Evolutionary conservation across 2,888 invertebrate species (phyloP).

Genomic region (Brachyopa scutellaris): DNA sequence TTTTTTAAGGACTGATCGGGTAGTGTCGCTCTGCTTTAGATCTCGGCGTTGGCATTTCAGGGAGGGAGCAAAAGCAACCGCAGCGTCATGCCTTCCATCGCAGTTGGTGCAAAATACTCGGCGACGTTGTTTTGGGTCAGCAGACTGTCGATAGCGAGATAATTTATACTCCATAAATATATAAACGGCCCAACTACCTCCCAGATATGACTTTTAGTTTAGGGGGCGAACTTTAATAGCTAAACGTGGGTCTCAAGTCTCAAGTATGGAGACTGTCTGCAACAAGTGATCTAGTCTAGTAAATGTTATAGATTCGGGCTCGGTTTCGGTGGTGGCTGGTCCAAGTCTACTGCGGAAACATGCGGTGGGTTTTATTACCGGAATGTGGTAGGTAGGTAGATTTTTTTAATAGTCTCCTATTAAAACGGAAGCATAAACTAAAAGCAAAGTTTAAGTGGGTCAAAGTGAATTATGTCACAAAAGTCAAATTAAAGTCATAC

Average conservation of each 20-base stretch:
- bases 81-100: slow-evolving; percentile 22
- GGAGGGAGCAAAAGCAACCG: not conserved
- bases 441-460: slow-evolving; percentile 20
- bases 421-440: slow-evolving; percentile 5
- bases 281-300: slow-evolving; percentile 54
- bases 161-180: slow-evolving; percentile 72
- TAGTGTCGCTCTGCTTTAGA: slow-evolving; percentile 51
- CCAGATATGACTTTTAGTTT: slow-evolving; percentile 56
- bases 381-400: slow-evolving; percentile 28
- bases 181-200: slow-evolving; percentile 38
- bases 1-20: slow-evolving; percentile 23
- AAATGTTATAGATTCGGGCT: too few relatives aligned
- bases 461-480: slow-evolving; percentile 37
- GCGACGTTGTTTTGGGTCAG: slow-evolving; percentile 47
- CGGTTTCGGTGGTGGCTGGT: too few relatives aligned
- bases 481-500: not conserved
- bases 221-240: slow-evolving; percentile 48
- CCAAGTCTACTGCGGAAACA: not conserved
- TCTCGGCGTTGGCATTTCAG: slow-evolving; percentile 8
- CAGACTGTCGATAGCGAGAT: slow-evolving; percentile 68
- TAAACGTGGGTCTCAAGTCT: slow-evolving; percentile 25
- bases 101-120: slow-evolving; percentile 3
- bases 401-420: not conserved
- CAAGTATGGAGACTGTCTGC: slow-evolving; percentile 3
- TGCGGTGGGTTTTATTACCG: slow-evolving; percentile 29